Conservation (phyloP, 2,113 vertebrate genomes). For the Eurypyga helias region DNA sequence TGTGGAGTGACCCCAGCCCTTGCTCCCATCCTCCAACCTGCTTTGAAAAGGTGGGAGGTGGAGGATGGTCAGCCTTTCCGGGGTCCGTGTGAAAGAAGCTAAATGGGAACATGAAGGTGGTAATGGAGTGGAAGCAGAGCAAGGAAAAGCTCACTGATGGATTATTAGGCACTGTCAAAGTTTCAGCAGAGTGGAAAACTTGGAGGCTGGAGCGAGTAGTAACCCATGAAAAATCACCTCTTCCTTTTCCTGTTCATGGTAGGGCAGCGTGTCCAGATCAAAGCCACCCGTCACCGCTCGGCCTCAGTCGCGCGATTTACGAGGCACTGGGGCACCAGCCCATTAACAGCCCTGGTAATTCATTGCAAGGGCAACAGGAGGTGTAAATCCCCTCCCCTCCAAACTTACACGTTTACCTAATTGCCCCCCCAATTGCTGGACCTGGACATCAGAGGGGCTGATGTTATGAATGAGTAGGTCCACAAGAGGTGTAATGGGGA, state of each 20-base stretch:
- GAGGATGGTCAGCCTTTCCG: background rate
- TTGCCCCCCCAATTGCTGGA: background rate
- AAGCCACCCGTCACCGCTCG: conserved; percentile 63
- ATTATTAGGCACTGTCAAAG: conserved; percentile 81
- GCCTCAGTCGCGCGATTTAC: conserved; percentile 53
- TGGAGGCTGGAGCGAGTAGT: conserved; percentile 68
- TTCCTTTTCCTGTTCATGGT: conserved; percentile 81
- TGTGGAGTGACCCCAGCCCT: background rate
- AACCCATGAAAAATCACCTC: conserved; percentile 80
- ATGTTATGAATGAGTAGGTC: background rate
- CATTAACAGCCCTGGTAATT: conserved; percentile 74
- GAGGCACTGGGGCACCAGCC: conserved; percentile 71
- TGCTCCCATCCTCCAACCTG: background rate
- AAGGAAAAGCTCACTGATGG: conserved; percentile 64
- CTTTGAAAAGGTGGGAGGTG: background rate
- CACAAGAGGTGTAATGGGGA: background rate
- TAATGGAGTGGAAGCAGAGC: conserved; percentile 51
- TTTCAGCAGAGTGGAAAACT: conserved; percentile 82
- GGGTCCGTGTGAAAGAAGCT: conserved; percentile 59
- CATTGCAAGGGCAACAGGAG: conserved; percentile 70
- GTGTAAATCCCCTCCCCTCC: conserved; percentile 62
- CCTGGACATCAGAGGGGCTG: background rate
- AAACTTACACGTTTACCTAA: conserved; percentile 53
- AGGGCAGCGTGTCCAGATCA: conserved; percentile 80
- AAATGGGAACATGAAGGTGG: conserved; percentile 41